Evolutionary conservation across 2,797 vertebrate genomes (phyloP), one percentile per base, ranked within the genome.

Genomic region (Masticophis lateralis): DNA sequence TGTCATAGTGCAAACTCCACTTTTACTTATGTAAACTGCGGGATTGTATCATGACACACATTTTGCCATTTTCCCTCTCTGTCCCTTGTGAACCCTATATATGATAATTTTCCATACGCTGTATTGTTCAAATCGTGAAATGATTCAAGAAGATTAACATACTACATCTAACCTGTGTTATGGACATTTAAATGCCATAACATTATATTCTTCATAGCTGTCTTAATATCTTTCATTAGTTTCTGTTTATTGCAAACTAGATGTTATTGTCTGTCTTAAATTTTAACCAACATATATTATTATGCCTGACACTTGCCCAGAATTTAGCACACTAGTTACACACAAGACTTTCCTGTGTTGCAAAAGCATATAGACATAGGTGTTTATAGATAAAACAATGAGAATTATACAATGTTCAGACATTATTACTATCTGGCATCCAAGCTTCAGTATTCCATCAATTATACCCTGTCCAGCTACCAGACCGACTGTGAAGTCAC

Each of bases 321-420:
- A 25, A 43, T 47, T 83, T 83, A 83, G 20, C 74, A 93, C 94
- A 90, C 25, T 95, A 95, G 92, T 47, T 94, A 88, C 37, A 60
- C 47, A 59, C 53, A 94, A 57, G 4, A 18, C 18, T 63, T 91
- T 66, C 32, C 56, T 94, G 56, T 91, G 91, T 87, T 93, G 25
- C 86, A 93, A 53, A 55, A 96, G 5, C 5, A 1, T 86, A 89
- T 57, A 27, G 43, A 5, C n/a, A 43, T 83, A 0, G 89, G 69
- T 91, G 94, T 86, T 92, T 63, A 92, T 89, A 90, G 88, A 91
- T 63, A 92, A 53, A 90, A 94, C n/a, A 91, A 94, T 47, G 95
- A 91, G 89, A 94, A n/a, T 86, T 91, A 18, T 14, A 92, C 2
- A 2, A 92, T 43, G 92, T 88, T 87, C 32, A 93, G 91, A 92